phyloP scores from a whole-genome alignment of 2,113 vertebrate species.

The Trinectes maculatus region DNA sequence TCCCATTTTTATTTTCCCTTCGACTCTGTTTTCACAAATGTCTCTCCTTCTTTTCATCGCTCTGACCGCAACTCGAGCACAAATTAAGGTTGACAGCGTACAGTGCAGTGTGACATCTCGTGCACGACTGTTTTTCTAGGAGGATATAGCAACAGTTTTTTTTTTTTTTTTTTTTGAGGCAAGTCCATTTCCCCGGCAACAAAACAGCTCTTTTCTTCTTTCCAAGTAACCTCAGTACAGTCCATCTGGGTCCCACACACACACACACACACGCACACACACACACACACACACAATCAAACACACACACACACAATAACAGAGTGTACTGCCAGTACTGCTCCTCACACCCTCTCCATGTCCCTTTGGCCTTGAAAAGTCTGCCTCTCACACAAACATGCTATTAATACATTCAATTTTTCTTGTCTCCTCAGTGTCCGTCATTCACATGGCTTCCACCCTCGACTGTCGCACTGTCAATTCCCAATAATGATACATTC shows the following conservation, averaged over 20 bases:
- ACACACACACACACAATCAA: constrained; percentile 57
- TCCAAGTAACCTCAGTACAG: constrained; percentile 73
- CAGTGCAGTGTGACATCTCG: constrained; percentile 30
- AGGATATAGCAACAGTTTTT: constrained; percentile 58
- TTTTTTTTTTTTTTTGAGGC: constrained; percentile 49
- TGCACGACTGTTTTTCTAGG: constrained; percentile 45
- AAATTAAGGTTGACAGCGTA: constrained; percentile 33
- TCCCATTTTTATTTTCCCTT: background rate
- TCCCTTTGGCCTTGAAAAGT: constrained; percentile 74
- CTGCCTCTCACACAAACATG: constrained; percentile 66
- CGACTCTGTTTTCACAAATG: background rate
- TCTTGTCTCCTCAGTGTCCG: constrained; percentile 11
- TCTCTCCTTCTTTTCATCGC: background rate
- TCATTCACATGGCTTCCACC: constrained; percentile 23
- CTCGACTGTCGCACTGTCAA: background rate
- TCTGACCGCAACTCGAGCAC: constrained; percentile 24
- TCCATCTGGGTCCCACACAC: constrained; percentile 76
- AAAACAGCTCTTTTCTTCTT: constrained; percentile 66
- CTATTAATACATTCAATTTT: constrained; percentile 57
- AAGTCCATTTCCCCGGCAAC: constrained; percentile 67
- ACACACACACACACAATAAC: constrained; percentile 64
- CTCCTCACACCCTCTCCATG: constrained; percentile 67
- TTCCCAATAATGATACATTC: constrained; percentile 32
- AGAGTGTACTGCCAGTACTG: constrained; percentile 74
- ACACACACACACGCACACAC: constrained; percentile 55